Evolutionary conservation across 1,140 invertebrate genomes (phyloP).

Genomic region (Oedothorax gibbosus): DNA sequence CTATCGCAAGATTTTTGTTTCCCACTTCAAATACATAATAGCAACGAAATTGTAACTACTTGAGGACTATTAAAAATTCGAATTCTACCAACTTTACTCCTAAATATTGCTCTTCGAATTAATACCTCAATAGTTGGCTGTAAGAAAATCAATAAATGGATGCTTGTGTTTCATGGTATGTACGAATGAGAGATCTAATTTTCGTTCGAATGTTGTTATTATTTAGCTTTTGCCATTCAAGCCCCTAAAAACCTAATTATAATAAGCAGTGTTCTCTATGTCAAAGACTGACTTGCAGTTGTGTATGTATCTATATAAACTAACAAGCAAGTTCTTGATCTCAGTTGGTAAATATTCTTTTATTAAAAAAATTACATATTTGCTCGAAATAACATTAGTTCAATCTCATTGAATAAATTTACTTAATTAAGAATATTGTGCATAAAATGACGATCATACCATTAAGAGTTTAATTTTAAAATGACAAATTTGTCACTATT

Average conservation of each 20-base stretch:
- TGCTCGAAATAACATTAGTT: too few relatives aligned
- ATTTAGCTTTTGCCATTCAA: not conserved
- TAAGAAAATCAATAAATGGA: constrained; percentile 28
- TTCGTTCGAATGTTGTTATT: constrained; percentile 28
- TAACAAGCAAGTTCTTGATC: constrained; percentile 76
- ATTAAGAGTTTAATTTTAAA: not conserved
- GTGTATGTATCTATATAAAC: constrained; percentile 65
- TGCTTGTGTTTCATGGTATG: constrained; percentile 19
- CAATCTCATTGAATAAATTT: too few relatives aligned
- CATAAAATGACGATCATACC: not conserved
- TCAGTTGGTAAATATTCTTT: constrained; percentile 73
- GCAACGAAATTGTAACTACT: too few relatives aligned
- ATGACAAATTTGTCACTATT: too few relatives aligned
- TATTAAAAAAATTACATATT: not conserved
- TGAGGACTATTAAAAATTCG: not conserved
- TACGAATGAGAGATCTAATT: constrained; percentile 38
- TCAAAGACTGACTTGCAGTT: not conserved
- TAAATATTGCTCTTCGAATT: constrained; percentile 3
- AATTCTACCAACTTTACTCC: not conserved
- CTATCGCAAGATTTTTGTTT: too few relatives aligned
- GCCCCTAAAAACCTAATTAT: too few relatives aligned
- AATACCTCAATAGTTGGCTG: not conserved
- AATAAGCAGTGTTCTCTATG: constrained; percentile 9
- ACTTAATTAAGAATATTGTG: too few relatives aligned
- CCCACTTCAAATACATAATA: too few relatives aligned